Evolutionary conservation across 2,888 invertebrate genomes (phyloP), one percentile per base, ranked within the genome.

Genomic region (Hyles lineata): DNA sequence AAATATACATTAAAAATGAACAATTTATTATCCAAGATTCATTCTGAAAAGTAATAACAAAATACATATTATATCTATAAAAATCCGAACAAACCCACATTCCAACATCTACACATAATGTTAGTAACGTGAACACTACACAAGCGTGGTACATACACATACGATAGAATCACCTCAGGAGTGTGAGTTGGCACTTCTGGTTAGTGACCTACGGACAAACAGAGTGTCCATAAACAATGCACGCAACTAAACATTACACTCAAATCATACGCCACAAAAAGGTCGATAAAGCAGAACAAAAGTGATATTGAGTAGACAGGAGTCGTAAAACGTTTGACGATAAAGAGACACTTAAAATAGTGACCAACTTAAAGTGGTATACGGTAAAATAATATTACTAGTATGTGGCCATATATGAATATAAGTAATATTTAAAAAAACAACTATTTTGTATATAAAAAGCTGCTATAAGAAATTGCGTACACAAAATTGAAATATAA

Each of bases 191-290:
- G 75, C 78, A 82, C 85, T 73, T 85, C 88, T 82, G 80, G 85
- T 88, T 89, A 90, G 88, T 88, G 88, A 89, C 89, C 90, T 90
- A 89, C 87, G 88, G 88, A 80, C 81, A 82, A 82, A 82, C 81
- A 89, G 87, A 83, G 52, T 55, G 29, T 52, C 43, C 23, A 69
- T 67, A 67, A 67, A 72, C 58, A 60, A 70, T 50, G 50, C 32
- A 63, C 62, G 63, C 72, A 67, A 67, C 63, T 43, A 25, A 72
- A 67, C 55, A 63, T 21, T 17, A 52, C 50, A 71, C n/a, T 8
- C 9, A 62, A 52, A 60, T n/a, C 29, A 55, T 17, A 55, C 7
- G 8, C 32, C 32, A 71, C 50, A 71, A 52, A 19, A 71, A 55
- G 25, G 29, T 67, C 9, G 50, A 17, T 67, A 50, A 67, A 67